These are phyloP conservation scores for Prionailurus viverrinus DNA, from an alignment of 2,113 vertebrate genomes.

Conservation along the genomic window DNA sequence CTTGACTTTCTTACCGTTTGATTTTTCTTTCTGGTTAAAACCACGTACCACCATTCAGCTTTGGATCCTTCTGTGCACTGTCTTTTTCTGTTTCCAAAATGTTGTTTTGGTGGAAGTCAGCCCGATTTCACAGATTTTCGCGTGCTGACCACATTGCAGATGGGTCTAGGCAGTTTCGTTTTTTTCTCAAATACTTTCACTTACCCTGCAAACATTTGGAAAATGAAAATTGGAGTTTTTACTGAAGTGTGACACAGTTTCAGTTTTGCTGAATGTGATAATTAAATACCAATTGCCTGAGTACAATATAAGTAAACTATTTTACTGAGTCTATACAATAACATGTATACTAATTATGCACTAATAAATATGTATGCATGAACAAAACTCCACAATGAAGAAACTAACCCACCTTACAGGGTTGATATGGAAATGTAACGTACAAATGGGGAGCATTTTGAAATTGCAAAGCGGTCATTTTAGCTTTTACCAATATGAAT, in stretches of 20 bases:
- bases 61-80: neutral
- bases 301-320: neutral
- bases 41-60: neutral
- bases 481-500: neutral
- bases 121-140: constrained; percentile 39
- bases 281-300: constrained; percentile 35
- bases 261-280: constrained; percentile 12
- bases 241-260: neutral
- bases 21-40: neutral
- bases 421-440: neutral
- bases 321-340: neutral
- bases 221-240: constrained; percentile 61
- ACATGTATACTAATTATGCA: neutral
- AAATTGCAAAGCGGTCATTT: neutral
- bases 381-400: neutral
- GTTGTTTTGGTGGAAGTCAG: constrained; percentile 40
- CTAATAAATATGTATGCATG: neutral
- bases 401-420: neutral
- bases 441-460: neutral
- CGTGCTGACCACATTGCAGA: neutral
- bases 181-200: neutral
- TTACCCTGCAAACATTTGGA: constrained; percentile 29
- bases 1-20: neutral
- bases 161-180: constrained; percentile 8
- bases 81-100: neutral